Evolutionary conservation across 2,113 vertebrate genomes (phyloP).

Genomic region (Poecilia latipinna): DNA sequence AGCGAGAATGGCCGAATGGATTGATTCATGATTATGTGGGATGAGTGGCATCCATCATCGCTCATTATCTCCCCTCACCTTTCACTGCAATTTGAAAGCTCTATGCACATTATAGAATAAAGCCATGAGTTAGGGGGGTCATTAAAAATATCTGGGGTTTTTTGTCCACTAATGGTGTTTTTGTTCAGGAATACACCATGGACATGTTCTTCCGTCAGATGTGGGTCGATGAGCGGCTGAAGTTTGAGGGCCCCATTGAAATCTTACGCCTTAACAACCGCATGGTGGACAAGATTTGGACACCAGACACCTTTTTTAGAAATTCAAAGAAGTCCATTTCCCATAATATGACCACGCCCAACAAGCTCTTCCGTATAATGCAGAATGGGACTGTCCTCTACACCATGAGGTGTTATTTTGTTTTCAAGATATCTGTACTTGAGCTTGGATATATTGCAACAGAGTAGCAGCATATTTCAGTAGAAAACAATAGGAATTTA

Average conservation of each 20-base stretch:
- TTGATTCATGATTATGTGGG: slow-evolving; percentile 67
- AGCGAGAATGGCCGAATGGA: slow-evolving; percentile 58
- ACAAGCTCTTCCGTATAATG: slow-evolving; percentile 87
- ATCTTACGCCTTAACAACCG: slow-evolving; percentile 83
- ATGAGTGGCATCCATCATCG: slow-evolving; percentile 69
- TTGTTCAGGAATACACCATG: slow-evolving; percentile 81
- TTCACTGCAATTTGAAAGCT: slow-evolving; percentile 40
- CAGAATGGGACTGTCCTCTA: slow-evolving; percentile 85
- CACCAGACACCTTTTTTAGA: slow-evolving; percentile 83
- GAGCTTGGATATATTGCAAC: background rate
- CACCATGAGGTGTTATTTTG: slow-evolving; percentile 81
- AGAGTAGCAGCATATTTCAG: background rate
- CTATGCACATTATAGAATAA: slow-evolving; percentile 6
- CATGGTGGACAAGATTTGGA: slow-evolving; percentile 86
- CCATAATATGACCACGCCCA: slow-evolving; percentile 84
- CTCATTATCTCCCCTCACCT: slow-evolving; percentile 50
- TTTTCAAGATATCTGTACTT: background rate
- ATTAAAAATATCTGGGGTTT: background rate
- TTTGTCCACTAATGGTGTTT: background rate
- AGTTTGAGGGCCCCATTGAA: slow-evolving; percentile 80
- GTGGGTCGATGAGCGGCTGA: slow-evolving; percentile 84
- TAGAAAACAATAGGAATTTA: background rate
- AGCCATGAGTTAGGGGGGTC: background rate
- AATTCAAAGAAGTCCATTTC: slow-evolving; percentile 81
- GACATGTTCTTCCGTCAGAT: slow-evolving; percentile 87